These are phyloP conservation scores for Molothrus aeneus DNA, from an alignment of 2,797 vertebrate genomes.

Conservation along the genomic window DNA sequence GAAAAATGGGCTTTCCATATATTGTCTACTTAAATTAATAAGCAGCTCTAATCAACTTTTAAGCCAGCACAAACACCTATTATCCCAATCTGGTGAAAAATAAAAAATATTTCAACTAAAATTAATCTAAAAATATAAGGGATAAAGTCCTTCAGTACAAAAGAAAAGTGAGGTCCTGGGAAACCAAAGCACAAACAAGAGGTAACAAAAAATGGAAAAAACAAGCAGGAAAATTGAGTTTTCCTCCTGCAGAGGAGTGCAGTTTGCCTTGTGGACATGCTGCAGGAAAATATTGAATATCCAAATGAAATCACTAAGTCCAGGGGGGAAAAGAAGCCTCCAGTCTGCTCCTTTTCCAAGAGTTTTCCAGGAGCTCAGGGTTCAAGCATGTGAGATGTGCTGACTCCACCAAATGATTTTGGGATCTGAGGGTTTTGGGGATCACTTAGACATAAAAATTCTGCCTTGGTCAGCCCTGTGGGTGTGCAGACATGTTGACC, in stretches of 20 bases:
- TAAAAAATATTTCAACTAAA: background rate
- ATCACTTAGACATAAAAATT: background rate
- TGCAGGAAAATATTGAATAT: background rate
- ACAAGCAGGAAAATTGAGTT: background rate
- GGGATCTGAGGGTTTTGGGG: background rate
- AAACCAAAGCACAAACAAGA: background rate
- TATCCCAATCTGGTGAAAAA: background rate
- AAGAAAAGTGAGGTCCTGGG: background rate
- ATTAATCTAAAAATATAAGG: background rate
- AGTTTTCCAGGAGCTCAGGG: background rate
- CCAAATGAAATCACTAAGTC: background rate
- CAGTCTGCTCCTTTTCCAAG: background rate
- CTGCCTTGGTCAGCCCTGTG: background rate
- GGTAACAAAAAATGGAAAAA: background rate
- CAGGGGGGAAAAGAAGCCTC: background rate
- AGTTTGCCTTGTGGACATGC: background rate
- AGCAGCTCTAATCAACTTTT: background rate
- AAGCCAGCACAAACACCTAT: background rate
- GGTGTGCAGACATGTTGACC: background rate
- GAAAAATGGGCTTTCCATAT: background rate
- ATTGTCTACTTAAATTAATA: background rate
- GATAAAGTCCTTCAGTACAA: background rate
- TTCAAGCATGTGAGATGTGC: background rate
- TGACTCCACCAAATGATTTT: background rate
- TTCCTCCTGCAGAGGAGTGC: background rate